These are phyloP conservation scores for Diplodus sargus DNA, from an alignment of 2,797 vertebrate species.

Conservation along the genomic window DNA sequence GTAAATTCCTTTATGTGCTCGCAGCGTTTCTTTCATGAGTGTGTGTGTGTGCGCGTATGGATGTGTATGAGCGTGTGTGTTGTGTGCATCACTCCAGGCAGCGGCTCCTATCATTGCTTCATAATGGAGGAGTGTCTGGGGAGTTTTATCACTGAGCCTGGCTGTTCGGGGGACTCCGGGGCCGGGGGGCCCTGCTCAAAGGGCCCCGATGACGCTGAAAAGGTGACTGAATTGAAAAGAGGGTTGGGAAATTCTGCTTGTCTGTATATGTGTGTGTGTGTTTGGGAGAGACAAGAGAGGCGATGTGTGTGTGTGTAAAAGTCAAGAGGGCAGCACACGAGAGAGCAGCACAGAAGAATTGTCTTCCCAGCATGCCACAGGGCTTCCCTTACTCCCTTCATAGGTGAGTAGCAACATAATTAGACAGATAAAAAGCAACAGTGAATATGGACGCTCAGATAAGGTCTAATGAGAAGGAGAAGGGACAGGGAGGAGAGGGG, in stretches of 20 bases:
- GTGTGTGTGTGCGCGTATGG: conserved; percentile 32
- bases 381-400: conserved; percentile 68
- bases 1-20: conserved; percentile 59
- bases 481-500: conserved; percentile 44
- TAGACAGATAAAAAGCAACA: conserved; percentile 83
- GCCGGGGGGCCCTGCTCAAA: conserved; percentile 61
- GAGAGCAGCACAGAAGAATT: conserved; percentile 52
- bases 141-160: conserved; percentile 80
- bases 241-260: conserved; percentile 40
- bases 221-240: conserved; percentile 78
- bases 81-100: conserved; percentile 47
- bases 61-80: conserved; percentile 29
- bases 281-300: conserved; percentile 18
- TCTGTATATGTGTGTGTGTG: conserved; percentile 42
- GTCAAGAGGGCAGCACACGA: conserved; percentile 72
- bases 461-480: conserved; percentile 83
- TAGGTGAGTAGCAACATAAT: conserved; percentile 86
- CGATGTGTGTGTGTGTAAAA: conserved; percentile 44
- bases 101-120: conserved; percentile 67
- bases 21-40: conserved; percentile 32
- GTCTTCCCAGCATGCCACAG: conserved; percentile 70
- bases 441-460: conserved; percentile 80
- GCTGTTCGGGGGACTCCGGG: conserved; percentile 63
- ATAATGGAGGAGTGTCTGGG: conserved; percentile 76
- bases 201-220: conserved; percentile 74